Conservation (phyloP, 2,113 vertebrate species). For the Sapajus apella region DNA sequence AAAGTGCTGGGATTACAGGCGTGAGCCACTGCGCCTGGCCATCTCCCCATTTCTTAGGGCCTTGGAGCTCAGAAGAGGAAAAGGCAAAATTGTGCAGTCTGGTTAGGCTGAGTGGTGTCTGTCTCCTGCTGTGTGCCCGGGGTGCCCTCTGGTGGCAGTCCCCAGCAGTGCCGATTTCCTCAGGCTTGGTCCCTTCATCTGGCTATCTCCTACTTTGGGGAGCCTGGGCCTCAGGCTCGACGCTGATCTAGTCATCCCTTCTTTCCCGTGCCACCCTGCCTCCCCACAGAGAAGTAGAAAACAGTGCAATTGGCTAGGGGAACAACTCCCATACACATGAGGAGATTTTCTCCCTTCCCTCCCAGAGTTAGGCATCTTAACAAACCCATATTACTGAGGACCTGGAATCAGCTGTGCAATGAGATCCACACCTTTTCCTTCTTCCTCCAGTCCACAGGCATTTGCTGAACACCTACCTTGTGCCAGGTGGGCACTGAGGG, state of each 20-base stretch:
- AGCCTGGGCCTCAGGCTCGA: not conserved
- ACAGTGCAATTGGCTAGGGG: not conserved
- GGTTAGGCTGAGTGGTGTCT: not conserved
- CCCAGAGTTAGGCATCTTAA: not conserved
- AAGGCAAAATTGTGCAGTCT: not conserved
- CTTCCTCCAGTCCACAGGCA: not conserved
- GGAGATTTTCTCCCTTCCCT: not conserved
- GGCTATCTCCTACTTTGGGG: not conserved
- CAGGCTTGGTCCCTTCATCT: not conserved
- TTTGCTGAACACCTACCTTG: not conserved
- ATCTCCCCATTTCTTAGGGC: not conserved
- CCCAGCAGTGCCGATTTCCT: not conserved
- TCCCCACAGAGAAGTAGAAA: not conserved
- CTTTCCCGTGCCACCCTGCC: not conserved
- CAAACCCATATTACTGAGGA: not conserved
- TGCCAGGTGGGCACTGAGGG: not conserved
- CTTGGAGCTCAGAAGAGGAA: not conserved
- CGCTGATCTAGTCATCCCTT: not conserved
- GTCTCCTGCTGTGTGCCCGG: slow-evolving; percentile 45
- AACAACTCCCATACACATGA: not conserved
- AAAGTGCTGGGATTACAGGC: too few relatives aligned
- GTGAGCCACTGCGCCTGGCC: too few relatives aligned
- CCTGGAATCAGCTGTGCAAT: not conserved
- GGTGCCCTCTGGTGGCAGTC: slow-evolving; percentile 74
- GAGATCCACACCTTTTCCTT: not conserved